phyloP scores from a whole-genome alignment of 1,140 invertebrate species.

The Pollicipes pollicipes region DNA sequence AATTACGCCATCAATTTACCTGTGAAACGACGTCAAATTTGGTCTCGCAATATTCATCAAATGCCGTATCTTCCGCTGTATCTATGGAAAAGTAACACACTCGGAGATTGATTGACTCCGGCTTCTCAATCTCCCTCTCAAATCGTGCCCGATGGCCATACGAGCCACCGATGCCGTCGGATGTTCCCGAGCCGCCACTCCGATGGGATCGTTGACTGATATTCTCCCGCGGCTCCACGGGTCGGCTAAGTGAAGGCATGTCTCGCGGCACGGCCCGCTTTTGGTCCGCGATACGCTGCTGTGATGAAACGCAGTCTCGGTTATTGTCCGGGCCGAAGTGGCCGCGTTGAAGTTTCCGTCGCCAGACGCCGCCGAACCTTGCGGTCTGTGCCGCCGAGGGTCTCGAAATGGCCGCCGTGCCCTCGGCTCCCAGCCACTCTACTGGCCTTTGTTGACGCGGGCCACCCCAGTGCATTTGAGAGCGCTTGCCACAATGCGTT shows the following conservation, averaged over 20 bases:
- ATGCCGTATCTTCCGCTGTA: neutral
- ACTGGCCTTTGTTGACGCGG: neutral
- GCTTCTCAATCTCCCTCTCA: neutral
- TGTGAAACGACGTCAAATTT: neutral
- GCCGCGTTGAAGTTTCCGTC: neutral
- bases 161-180: neutral
- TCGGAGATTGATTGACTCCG: neutral
- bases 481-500: neutral
- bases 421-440: neutral
- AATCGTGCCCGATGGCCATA: neutral
- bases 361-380: too few relatives aligned
- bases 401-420: neutral
- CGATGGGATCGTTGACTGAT: neutral
- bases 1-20: conserved; percentile 2
- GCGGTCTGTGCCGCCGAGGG: too few relatives aligned
- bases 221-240: neutral
- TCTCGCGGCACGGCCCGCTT: neutral
- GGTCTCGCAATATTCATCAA: neutral
- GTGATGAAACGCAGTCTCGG: neutral
- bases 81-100: neutral
- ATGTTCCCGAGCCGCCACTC: neutral
- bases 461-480: neutral
- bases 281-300: neutral
- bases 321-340: neutral
- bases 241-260: too few relatives aligned